Evolutionary conservation across 2,113 vertebrate species (phyloP).

Genomic region (Sisor rabdophorus): DNA sequence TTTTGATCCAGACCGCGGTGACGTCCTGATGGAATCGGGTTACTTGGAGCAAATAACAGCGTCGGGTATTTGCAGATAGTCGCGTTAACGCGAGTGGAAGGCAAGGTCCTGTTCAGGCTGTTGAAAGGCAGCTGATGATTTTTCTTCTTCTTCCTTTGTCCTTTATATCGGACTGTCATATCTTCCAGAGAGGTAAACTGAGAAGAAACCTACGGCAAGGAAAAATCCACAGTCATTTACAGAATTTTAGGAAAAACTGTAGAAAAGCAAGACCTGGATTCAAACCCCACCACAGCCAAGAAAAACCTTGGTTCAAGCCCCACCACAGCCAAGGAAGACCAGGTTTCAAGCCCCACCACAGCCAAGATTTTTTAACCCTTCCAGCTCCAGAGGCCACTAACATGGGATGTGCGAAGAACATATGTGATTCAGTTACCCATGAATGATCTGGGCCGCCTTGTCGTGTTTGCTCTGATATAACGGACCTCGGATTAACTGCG

Average conservation of each 20-base stretch:
- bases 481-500: conserved; percentile 66
- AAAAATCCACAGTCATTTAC: not conserved
- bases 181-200: conserved; percentile 71
- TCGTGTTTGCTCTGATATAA: conserved; percentile 65
- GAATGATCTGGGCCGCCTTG: conserved; percentile 38
- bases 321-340: too few species aligned
- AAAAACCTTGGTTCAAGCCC: too few species aligned
- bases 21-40: conserved; percentile 39
- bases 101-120: conserved; percentile 48
- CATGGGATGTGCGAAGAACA: too few species aligned
- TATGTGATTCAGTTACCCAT: conserved; percentile 60
- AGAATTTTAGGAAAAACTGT: too few species aligned
- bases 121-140: conserved; percentile 40
- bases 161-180: conserved; percentile 44
- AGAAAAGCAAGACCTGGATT: too few species aligned
- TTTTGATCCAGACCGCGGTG: conserved; percentile 9
- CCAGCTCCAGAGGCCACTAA: too few species aligned
- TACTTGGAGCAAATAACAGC: conserved; percentile 67
- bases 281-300: too few species aligned
- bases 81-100: conserved; percentile 44
- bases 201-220: conserved; percentile 71
- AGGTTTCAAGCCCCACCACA: too few species aligned
- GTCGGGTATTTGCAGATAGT: conserved; percentile 68
- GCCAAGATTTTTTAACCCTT: too few species aligned
- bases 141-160: conserved; percentile 35